Evolutionary conservation across 53 echinoderm and acorn worm genomes (phyloP), one percentile per base, ranked within the genome.

Genomic region (Apostichopus leukothele): DNA sequence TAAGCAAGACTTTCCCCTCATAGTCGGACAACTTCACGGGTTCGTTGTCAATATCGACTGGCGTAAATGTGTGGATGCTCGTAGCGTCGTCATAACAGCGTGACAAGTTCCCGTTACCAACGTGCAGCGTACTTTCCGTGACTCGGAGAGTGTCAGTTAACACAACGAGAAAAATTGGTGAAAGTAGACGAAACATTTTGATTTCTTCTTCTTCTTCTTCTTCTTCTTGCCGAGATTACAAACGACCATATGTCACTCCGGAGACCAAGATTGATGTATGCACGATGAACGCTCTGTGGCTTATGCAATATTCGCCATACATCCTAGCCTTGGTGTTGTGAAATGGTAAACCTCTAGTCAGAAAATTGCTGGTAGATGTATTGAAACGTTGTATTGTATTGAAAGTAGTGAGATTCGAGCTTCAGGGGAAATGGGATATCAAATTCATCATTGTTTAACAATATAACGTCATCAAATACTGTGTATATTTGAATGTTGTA

Each of bases 1-100:
- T 74, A 0, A 96, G 86, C 54, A 96, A 52, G 13, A 90, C 91
- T 74, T 93, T 93, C 14, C 93, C 94, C 7, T 85, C 50, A 26
- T 85, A 85, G 6, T 63, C 85, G 1, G 63, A 63, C 26, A 85
- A 67, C 6, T n/a, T 25, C 8, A 85, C 85, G 23, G 16, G 4
- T 20, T 67, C 12, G 71, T 50, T 67, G 50, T 67, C 85, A 67
- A 85, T 85, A 22, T 85, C 5, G 67, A 13, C 27, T 39, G 85
- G 67, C 9, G 66, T 26, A 50, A 85, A 85, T 63, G 21, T 8
- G 85, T 85, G 85, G 68, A 85, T 67, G n/a, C n/a, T 85, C 6
- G 85, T 85, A 1, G 85, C 85, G 66, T 85, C 85, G 3, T 68
- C 61, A 67, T 85, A 85, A 60, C 85, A 85, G 0, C 67, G 85